Evolutionary conservation across 1,140 invertebrate species (phyloP).

Genomic region (Drosophila rufa): DNA sequence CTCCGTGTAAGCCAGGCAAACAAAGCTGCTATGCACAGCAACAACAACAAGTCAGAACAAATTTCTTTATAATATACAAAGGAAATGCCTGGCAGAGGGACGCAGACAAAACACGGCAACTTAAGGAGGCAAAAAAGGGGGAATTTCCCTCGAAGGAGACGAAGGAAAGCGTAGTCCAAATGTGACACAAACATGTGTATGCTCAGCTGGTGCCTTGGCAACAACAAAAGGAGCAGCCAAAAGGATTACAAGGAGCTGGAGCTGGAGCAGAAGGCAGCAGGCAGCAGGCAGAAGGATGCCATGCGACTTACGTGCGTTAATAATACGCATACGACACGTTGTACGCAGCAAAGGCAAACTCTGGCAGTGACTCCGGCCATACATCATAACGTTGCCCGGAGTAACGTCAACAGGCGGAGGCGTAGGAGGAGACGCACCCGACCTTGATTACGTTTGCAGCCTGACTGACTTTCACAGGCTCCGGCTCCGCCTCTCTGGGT

Average conservation of each 20-base stretch:
- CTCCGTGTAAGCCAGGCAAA: slow-evolving; percentile 22
- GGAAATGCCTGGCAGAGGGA: slow-evolving; percentile 71
- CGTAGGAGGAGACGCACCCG: slow-evolving; percentile 17
- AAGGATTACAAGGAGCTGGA: slow-evolving; percentile 61
- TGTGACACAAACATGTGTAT: slow-evolving; percentile 82
- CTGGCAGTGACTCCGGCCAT: slow-evolving; percentile 50
- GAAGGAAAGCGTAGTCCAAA: slow-evolving; percentile 55
- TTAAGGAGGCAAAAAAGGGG: slow-evolving; percentile 5
- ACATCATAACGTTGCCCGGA: slow-evolving; percentile 63
- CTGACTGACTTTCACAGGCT: slow-evolving; percentile 63
- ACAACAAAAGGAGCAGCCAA: slow-evolving; percentile 71
- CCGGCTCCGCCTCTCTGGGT: slow-evolving; percentile 2
- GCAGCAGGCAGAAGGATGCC: slow-evolving; percentile 12
- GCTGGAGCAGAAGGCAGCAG: not conserved
- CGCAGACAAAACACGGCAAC: slow-evolving; percentile 28
- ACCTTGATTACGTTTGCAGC: slow-evolving; percentile 80
- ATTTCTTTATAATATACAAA: slow-evolving; percentile 83
- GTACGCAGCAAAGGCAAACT: slow-evolving; percentile 48
- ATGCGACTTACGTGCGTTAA: slow-evolving; percentile 71
- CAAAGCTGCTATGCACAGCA: slow-evolving; percentile 17
- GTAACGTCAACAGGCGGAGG: slow-evolving; percentile 54
- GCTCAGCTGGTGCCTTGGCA: slow-evolving; percentile 66
- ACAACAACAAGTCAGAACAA: slow-evolving; percentile 56
- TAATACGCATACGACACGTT: slow-evolving; percentile 77
- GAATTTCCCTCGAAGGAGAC: slow-evolving; percentile 2